Percentiles rank a stretch among this genome's conserved stretches.
phyloP scores from a whole-genome alignment of 2,797 vertebrate species.

The Melanotaenia maccullochi region DNA sequence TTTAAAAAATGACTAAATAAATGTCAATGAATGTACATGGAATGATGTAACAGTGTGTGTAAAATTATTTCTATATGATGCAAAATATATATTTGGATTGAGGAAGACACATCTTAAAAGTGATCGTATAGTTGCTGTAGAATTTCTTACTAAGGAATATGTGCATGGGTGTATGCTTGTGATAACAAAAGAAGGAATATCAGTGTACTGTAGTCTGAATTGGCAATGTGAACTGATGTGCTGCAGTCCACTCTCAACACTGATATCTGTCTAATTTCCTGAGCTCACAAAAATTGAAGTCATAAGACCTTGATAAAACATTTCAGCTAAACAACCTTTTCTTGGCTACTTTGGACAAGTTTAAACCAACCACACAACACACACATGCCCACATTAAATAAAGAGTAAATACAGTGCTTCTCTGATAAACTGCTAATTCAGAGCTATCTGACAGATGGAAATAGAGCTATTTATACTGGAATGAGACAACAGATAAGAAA shows the following conservation, averaged over 20 bases:
- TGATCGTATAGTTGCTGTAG: not conserved
- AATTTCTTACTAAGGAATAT: not conserved
- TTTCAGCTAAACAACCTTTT: constrained; percentile 32
- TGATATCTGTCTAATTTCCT: constrained; percentile 43
- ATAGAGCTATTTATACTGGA: constrained; percentile 37
- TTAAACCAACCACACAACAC: not conserved
- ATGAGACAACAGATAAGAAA: constrained; percentile 2
- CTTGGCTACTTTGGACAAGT: constrained; percentile 30
- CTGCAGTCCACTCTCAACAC: constrained; percentile 14
- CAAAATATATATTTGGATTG: not conserved
- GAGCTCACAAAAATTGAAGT: constrained; percentile 34
- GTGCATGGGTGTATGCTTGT: not conserved
- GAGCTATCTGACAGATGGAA: constrained; percentile 37
- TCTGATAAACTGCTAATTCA: constrained; percentile 19
- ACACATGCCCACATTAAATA: not conserved
- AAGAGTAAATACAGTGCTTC: not conserved
- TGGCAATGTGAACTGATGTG: not conserved
- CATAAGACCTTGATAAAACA: constrained; percentile 43
- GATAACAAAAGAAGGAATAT: not conserved
- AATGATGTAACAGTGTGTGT: not conserved
- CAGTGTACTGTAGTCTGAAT: not conserved
- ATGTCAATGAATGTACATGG: constrained; percentile 1
- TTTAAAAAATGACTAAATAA: not conserved
- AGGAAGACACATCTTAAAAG: not conserved
- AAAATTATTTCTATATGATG: not conserved